Conservation (phyloP, 2,113 vertebrate genomes). For the Pituophis catenifer region DNA sequence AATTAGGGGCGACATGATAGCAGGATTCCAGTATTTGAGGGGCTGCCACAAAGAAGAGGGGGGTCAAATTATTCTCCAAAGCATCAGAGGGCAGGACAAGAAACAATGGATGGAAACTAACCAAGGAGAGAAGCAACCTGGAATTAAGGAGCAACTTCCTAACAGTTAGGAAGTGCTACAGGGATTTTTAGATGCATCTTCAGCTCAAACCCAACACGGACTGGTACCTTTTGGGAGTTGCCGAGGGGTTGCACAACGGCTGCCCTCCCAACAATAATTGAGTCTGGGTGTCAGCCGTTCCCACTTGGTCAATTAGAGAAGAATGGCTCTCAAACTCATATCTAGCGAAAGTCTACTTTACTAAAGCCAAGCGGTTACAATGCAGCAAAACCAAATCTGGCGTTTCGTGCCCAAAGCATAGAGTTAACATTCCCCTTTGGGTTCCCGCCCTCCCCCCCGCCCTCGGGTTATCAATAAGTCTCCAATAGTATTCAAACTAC, state of each 20-base stretch:
- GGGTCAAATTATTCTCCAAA: too few species aligned
- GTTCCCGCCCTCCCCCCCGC: too few species aligned
- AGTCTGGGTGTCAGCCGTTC: neutral
- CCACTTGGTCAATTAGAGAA: neutral
- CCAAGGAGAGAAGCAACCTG: too few species aligned
- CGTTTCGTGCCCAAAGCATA: neutral
- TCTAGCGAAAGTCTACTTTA: neutral
- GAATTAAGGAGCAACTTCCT: too few species aligned
- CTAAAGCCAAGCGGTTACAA: neutral
- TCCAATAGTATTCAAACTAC: neutral
- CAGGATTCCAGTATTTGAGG: too few species aligned
- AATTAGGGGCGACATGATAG: too few species aligned
- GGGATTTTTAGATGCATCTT: neutral
- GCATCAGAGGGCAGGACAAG: too few species aligned
- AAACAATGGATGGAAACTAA: too few species aligned
- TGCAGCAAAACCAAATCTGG: neutral
- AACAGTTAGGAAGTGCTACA: neutral
- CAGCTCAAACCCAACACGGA: neutral
- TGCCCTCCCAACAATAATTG: constrained; percentile 34
- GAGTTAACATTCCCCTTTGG: neutral
- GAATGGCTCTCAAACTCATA: neutral
- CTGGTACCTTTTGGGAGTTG: neutral
- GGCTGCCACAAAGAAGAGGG: too few species aligned
- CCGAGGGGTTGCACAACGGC: neutral
- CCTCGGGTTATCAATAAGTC: neutral